phyloP scores from a whole-genome alignment of 2,113 vertebrate species.

The Phasianus colchicus region DNA sequence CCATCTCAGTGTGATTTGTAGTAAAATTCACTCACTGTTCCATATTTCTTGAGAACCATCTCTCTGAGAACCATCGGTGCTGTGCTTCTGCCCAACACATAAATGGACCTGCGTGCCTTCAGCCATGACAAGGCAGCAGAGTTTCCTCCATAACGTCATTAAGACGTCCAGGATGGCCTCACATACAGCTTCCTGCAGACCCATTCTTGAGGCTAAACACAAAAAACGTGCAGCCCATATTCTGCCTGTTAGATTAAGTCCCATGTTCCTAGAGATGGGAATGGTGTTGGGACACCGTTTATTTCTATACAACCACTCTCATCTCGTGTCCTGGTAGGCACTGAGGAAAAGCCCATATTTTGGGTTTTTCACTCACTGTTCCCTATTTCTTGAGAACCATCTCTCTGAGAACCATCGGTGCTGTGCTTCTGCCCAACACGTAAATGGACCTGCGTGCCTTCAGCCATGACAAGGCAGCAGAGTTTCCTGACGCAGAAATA shows the following conservation, averaged over 20 bases:
- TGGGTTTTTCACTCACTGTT: too few relatives aligned
- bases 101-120: rapidly evolving
- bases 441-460: too few relatives aligned
- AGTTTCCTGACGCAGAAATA: neutral
- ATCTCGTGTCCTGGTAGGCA: neutral
- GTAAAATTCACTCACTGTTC: neutral
- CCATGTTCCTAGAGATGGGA: neutral
- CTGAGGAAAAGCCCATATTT: neutral
- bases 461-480: too few relatives aligned
- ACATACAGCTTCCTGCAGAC: neutral
- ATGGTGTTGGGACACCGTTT: neutral
- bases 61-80: neutral
- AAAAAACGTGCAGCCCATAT: neutral
- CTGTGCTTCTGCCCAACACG: too few relatives aligned
- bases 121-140: neutral
- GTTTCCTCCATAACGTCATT: neutral
- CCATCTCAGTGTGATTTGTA: neutral
- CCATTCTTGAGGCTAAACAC: neutral
- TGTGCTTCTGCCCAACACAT: neutral
- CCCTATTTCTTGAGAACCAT: too few relatives aligned
- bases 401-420: too few relatives aligned
- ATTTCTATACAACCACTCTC: neutral
- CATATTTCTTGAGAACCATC: neutral
- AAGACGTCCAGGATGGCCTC: neutral
- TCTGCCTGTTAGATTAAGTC: neutral